Percentiles rank a stretch among this genome's conserved stretches.
Conservation (phyloP, 1,140 invertebrate genomes). For the Drosophila willistoni region DNA sequence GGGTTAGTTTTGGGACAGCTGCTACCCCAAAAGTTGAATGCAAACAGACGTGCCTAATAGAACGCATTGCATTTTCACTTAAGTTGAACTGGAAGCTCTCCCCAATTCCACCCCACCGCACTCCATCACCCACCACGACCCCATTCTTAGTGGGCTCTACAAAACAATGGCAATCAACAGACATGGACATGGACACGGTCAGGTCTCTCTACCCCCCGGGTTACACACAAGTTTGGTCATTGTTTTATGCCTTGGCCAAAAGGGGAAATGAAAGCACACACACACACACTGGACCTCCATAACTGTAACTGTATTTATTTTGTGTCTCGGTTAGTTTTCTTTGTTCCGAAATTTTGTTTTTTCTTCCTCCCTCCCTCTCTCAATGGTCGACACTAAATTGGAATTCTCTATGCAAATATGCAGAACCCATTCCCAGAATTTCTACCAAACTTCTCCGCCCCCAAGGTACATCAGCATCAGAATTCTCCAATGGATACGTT, state of each 20-base stretch:
- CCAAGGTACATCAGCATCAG: too few relatives aligned
- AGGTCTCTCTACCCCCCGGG: neutral
- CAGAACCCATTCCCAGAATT: too few relatives aligned
- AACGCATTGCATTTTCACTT: constrained; percentile 7
- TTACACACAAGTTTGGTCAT: constrained; percentile 13
- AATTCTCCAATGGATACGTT: neutral
- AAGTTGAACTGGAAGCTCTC: neutral
- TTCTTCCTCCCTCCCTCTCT: neutral
- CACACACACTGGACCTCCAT: neutral
- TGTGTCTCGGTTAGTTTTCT: constrained; percentile 27
- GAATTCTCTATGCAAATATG: constrained; percentile 41
- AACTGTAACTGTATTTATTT: constrained; percentile 41
- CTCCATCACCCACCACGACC: neutral
- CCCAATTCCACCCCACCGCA: neutral
- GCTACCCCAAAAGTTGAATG: constrained; percentile 19
- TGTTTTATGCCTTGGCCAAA: constrained; percentile 28
- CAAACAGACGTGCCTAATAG: constrained; percentile 14
- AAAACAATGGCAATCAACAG: constrained; percentile 6
- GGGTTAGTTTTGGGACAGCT: constrained; percentile 5
- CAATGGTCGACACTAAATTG: constrained; percentile 28
- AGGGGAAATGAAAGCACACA: constrained; percentile 27
- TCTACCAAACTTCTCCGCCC: too few relatives aligned
- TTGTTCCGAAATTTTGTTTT: constrained; percentile 13
- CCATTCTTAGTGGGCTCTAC: too few relatives aligned
- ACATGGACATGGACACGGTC: constrained; percentile 10